Base-by-base conservation (phyloP, 2,888 invertebrate genomes). In the Dastarcus helophoroides region DNA sequence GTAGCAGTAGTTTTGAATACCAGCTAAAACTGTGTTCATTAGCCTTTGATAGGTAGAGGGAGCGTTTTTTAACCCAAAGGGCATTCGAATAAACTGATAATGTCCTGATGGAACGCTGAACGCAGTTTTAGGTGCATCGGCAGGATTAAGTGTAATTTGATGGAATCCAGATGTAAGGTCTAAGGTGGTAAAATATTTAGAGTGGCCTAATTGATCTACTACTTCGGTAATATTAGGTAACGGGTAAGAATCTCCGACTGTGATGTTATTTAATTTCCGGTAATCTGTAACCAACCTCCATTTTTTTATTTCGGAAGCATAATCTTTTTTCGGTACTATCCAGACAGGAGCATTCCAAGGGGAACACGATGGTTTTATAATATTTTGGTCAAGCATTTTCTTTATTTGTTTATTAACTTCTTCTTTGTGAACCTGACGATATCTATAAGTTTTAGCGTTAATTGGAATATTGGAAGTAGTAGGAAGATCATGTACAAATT, bases 141-240 rank as follows among this genome's bases (percentile, higher is more conserved):
- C 26, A 4, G 38, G 33, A 19, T 43, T 16, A 37, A 56, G 43
- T 28, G 36, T 13, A 6, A 59, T 53, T 40, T 60, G 58, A 32
- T 60, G 57, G 38, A 51, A 61, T 1, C 57, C 58, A 3, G 44
- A 45, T 3, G 56, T 50, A n/a, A 60, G 28, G 37, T 58, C 60
- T 17, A 61, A 22, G 0, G 50, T 53, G 2, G 54, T 46, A 29
- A 58, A 61, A 38, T 54, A 59, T 32, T 43, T 45, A 2, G 53
- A 40, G 32, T 49, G 45, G 17, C 55, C 53, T 31, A 60, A 31
- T 39, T 56, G 49, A 31, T 55, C 51, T 6, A 58, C 32, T 26
- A 60, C 55, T 25, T 54, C 51, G 2, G 40, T 35, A 4, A 57
- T 59, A 32, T 52, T 53, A 0, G 56, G 54, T 14, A 58, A 35